Evolutionary conservation across 2,797 vertebrate species (phyloP).

Genomic region (Scarus forsteni): DNA sequence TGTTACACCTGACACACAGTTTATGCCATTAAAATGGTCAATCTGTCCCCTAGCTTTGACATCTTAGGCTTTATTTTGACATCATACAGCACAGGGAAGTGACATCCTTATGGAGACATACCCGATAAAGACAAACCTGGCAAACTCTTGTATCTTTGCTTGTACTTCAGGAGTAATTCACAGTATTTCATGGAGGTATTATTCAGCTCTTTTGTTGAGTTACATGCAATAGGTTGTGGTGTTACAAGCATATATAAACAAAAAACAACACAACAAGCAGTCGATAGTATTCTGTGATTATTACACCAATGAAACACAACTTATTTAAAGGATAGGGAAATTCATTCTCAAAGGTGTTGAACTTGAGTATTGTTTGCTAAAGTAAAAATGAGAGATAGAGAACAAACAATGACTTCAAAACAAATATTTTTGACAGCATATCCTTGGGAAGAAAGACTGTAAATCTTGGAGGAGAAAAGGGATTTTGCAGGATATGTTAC

Average conservation of each 20-base stretch:
- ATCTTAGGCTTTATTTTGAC: constrained; percentile 31
- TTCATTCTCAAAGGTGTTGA: constrained; percentile 36
- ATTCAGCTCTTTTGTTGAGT: constrained; percentile 37
- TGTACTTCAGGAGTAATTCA: constrained; percentile 58
- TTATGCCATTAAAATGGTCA: constrained; percentile 21
- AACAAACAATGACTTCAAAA: constrained; percentile 7
- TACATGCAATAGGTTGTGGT: constrained; percentile 31
- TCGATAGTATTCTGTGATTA: constrained; percentile 17
- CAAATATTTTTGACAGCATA: constrained; percentile 15
- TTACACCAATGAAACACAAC: constrained; percentile 27
- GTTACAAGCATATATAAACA: constrained; percentile 25
- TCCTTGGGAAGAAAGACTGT: neutral
- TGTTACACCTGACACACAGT: constrained; percentile 11
- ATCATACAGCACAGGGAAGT: constrained; percentile 33
- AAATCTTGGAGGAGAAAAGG: constrained; percentile 1
- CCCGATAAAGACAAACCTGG: constrained; percentile 26
- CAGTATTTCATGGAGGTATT: constrained; percentile 46
- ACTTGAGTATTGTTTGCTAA: constrained; percentile 5
- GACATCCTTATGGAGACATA: constrained; percentile 16
- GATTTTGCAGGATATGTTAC: too few relatives aligned
- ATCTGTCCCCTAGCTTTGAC: constrained; percentile 9
- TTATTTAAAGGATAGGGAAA: constrained; percentile 3
- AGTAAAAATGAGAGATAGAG: neutral
- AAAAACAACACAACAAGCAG: constrained; percentile 12
- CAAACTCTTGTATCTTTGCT: constrained; percentile 23